Conservation (phyloP, 2,113 vertebrate genomes). For the Puma concolor region DNA sequence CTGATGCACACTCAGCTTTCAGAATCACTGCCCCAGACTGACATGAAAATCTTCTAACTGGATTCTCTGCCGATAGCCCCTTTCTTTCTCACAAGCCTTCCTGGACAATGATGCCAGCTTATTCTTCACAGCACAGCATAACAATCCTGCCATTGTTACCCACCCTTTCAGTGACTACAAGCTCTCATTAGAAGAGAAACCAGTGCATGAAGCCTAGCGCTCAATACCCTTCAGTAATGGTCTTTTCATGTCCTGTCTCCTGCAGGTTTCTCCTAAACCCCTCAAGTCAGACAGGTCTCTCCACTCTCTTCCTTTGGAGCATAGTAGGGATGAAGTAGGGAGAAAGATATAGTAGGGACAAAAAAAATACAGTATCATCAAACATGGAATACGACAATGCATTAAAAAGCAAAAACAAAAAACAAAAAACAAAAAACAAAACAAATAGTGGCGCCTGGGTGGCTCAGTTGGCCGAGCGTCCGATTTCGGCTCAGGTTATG, state of each 20-base stretch:
- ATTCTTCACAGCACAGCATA: neutral
- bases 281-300: neutral
- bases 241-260: constrained; percentile 3
- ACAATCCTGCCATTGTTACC: neutral
- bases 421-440: no score
- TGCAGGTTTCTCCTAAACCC: neutral
- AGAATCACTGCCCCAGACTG: neutral
- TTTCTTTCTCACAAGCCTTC: neutral
- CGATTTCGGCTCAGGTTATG: no score
- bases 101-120: neutral
- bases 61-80: neutral
- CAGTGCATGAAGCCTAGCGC: neutral
- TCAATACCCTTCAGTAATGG: neutral
- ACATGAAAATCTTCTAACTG: neutral
- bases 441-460: no score
- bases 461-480: no score
- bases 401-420: neutral
- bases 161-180: neutral
- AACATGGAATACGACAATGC: neutral
- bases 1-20: neutral
- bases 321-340: neutral
- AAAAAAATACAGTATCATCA: neutral
- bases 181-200: constrained; percentile 26
- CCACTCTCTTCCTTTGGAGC: neutral
- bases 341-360: neutral